Evolutionary conservation across 2,797 vertebrate species (phyloP), one percentile per base, ranked within the genome.

Genomic region (Podarcis siculus): DNA sequence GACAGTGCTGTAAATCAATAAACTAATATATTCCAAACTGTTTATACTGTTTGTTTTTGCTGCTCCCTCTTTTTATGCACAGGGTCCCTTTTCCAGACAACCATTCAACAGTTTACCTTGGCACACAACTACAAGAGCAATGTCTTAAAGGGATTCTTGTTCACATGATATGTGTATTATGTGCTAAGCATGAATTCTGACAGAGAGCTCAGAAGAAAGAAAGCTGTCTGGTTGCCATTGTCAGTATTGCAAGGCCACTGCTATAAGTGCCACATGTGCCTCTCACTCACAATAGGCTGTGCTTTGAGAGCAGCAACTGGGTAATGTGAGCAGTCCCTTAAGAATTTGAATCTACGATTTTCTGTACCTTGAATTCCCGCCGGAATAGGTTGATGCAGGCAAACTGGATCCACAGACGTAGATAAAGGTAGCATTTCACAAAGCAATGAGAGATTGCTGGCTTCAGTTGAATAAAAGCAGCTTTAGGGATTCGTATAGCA

Each of bases 391-490:
- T 89, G 32, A 86, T 88, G 39, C 77, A 86, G 91, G 87, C 45
- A 94, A 94, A 91, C 61, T 91, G 76, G 85, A 90, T 93, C 86
- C 88, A 90, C 93, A 94, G 79, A 88, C 89, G 61, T 66, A 94
- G 89, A 92, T 92, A 93, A 94, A 93, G 86, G 87, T 95, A 27
- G 82, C 89, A 93, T 90, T 92, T 94, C 86, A 89, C 87, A 86
- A 75, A 90, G 75, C 13, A 91, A 72, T 1, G 8, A 1, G 83
- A 84, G 75, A 89, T 78, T 27, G 0, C 89, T 92, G 84, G 87
- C 89, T 94, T 91, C 82, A 90, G 15, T 32, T 66, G 69, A 85
- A 25, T 61, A 90, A 93, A 92, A 0, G 1, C 79, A 71, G 19
- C 83, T 75, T 83, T 71, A 67, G 6, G 77, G 73, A 88, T 93